Conservation (phyloP, 2,888 invertebrate genomes). For the Eupithecia inturbata region DNA sequence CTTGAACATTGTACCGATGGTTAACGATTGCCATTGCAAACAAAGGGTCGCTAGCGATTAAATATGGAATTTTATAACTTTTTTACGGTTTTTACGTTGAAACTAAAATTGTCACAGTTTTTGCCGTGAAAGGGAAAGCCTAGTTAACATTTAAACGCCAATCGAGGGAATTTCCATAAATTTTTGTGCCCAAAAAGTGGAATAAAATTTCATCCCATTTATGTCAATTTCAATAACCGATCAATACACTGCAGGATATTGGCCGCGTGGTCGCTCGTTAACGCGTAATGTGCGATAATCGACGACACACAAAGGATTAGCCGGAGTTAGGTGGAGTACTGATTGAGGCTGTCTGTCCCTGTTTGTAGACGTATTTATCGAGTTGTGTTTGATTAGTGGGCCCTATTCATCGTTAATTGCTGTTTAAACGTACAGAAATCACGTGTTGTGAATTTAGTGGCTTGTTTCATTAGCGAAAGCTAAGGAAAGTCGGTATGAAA, state of each 20-base stretch:
- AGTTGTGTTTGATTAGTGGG: constrained; percentile 14
- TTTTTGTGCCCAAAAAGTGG: constrained; percentile 3
- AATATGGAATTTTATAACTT: background rate
- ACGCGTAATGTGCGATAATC: constrained; percentile 24
- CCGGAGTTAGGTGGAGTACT: constrained; percentile 11
- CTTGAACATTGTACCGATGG: background rate
- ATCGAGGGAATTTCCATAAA: constrained; percentile 13
- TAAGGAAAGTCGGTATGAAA: background rate
- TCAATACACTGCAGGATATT: constrained; percentile 29
- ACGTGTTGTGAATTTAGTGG: background rate
- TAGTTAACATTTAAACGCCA: constrained; percentile 8
- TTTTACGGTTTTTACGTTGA: background rate
- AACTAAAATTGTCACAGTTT: background rate
- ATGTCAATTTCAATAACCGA: constrained; percentile 11
- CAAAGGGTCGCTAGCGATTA: background rate
- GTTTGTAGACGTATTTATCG: constrained; percentile 10
- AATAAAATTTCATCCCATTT: constrained; percentile 9
- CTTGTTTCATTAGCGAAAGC: background rate
- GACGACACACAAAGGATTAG: constrained; percentile 31
- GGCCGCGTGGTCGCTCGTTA: constrained; percentile 21
- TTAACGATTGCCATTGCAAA: background rate
- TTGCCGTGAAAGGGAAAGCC: background rate
- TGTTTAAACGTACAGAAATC: background rate
- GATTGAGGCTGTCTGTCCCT: constrained; percentile 14
- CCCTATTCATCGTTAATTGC: constrained; percentile 7